Evolutionary conservation across 2,113 vertebrate species (phyloP).

Genomic region (Emydocephalus ijimae): DNA sequence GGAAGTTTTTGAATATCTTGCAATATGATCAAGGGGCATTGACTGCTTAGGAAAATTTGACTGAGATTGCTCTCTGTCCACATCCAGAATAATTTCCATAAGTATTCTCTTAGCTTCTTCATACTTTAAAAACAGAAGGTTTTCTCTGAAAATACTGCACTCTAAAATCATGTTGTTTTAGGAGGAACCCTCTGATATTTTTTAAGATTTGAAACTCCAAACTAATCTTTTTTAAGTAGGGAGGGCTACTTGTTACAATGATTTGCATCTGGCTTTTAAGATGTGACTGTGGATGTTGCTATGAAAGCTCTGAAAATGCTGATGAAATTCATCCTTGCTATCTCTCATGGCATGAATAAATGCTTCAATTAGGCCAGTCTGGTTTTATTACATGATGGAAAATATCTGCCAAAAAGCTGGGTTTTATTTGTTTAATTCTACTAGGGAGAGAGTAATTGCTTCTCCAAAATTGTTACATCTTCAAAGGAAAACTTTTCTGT

Average conservation of each 20-base stretch:
- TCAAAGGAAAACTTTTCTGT: not conserved
- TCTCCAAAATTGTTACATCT: slow-evolving; percentile 11
- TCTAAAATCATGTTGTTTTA: not conserved
- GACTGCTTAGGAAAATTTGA: not conserved
- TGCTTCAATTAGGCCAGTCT: not conserved
- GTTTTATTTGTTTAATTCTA: not conserved
- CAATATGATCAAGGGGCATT: not conserved
- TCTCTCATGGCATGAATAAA: not conserved
- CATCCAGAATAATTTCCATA: not conserved
- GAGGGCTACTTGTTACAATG: not conserved
- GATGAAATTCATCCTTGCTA: not conserved
- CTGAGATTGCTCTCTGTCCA: not conserved
- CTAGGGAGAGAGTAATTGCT: not conserved
- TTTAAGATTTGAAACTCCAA: not conserved
- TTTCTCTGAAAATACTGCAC: not conserved
- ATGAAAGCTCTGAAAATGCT: not conserved
- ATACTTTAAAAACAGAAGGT: not conserved
- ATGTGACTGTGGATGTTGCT: not conserved
- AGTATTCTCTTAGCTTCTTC: not conserved
- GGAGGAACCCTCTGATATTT: not conserved
- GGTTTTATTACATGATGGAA: not conserved
- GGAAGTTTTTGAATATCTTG: not conserved
- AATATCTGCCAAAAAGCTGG: not conserved
- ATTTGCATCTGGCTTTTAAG: not conserved
- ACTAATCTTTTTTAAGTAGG: not conserved